Percentiles rank a stretch among this genome's conserved stretches.
phyloP scores from a whole-genome alignment of 1,140 invertebrate genomes.

The Bombus haemorrhoidalis region DNA sequence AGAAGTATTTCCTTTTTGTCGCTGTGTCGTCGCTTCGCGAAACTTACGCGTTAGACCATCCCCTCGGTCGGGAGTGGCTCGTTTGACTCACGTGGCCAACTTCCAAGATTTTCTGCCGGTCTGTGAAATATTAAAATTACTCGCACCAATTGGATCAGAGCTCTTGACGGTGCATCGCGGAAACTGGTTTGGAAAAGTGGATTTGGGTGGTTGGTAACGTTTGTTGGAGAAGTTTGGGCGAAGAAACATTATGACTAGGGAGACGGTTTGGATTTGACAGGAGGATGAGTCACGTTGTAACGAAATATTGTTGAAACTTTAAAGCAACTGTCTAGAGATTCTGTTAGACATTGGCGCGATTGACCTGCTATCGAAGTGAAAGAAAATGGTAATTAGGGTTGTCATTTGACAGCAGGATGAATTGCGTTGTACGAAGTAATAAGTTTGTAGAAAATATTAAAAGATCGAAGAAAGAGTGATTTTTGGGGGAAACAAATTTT shows the following conservation, averaged over 20 bases:
- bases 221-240: not conserved
- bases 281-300: not conserved
- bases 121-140: slow-evolving; percentile 22
- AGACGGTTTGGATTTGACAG: too few relatives aligned
- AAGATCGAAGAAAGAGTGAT: too few relatives aligned
- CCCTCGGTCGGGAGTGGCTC: not conserved
- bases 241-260: not conserved
- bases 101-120: not conserved
- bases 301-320: not conserved
- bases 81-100: slow-evolving; percentile 18
- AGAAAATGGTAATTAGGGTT: too few relatives aligned
- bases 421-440: too few relatives aligned
- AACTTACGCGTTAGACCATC: slow-evolving; percentile 15
- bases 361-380: too few relatives aligned
- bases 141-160: not conserved
- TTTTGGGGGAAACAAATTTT: too few relatives aligned
- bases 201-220: not conserved
- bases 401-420: too few relatives aligned
- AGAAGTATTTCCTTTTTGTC: slow-evolving; percentile 15
- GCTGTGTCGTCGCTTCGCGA: not conserved
- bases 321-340: too few relatives aligned
- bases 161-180: too few relatives aligned
- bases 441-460: too few relatives aligned
- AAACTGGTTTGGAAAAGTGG: not conserved
- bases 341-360: too few relatives aligned